Percentiles rank a stretch among this genome's conserved stretches.
These are phyloP conservation scores for Parnassius mnemosyne DNA, from an alignment of 2,888 invertebrate genomes.

Conservation along the genomic window DNA sequence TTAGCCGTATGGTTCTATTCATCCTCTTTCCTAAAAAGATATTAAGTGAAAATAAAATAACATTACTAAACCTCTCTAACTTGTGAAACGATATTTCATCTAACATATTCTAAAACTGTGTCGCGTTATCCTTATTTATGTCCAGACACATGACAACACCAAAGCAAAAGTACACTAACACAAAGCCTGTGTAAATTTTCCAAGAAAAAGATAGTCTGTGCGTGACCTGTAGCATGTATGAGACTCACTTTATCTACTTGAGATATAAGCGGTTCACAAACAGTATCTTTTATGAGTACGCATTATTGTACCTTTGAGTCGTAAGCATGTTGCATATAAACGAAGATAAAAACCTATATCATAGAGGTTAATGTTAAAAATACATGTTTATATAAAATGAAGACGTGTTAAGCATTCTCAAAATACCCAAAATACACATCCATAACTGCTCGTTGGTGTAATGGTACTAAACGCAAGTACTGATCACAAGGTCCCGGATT, in stretches of 20 bases:
- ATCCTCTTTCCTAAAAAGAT: background rate
- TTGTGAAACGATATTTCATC: slow-evolving; percentile 6
- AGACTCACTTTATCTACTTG: slow-evolving; percentile 61
- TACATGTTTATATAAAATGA: no score
- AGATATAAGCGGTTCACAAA: slow-evolving; percentile 44
- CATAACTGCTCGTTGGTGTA: no score
- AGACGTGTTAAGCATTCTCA: no score
- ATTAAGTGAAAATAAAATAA: background rate
- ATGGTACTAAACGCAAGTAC: no score
- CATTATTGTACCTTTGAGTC: slow-evolving; percentile 34
- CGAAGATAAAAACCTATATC: background rate
- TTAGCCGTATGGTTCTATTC: background rate
- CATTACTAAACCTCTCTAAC: background rate
- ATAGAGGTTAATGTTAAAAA: no score
- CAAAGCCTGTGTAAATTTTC: slow-evolving; percentile 22
- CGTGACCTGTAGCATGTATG: slow-evolving; percentile 57
- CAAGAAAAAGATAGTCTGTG: slow-evolving; percentile 43
- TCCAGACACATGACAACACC: slow-evolving; percentile 4
- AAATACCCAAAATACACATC: background rate
- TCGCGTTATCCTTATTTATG: slow-evolving; percentile 24
- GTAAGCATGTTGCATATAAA: slow-evolving; percentile 27
- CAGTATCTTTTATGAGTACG: slow-evolving; percentile 41
- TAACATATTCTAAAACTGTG: slow-evolving; percentile 17
- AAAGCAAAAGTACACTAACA: slow-evolving; percentile 3
- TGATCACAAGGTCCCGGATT: no score